Evolutionary conservation across 2,888 invertebrate species (phyloP).

Genomic region (Amphipoea oculea): DNA sequence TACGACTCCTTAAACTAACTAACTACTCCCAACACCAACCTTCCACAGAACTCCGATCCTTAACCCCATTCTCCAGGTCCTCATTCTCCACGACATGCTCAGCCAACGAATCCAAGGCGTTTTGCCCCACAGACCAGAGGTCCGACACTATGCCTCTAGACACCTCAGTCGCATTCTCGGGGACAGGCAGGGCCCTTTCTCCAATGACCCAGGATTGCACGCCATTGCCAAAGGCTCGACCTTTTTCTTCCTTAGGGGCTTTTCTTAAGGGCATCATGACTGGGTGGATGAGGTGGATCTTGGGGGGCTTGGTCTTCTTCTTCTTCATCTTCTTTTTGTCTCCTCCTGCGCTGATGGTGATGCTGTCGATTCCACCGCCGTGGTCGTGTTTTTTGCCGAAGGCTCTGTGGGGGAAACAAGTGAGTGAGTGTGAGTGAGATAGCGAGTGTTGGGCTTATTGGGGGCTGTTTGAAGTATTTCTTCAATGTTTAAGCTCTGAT

Average conservation of each 20-base stretch:
- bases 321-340: constrained; percentile 85
- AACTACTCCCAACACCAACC: constrained; percentile 80
- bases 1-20: background rate
- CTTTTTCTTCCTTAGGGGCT: constrained; percentile 80
- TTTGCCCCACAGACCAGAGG: constrained; percentile 79
- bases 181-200: constrained; percentile 55
- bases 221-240: constrained; percentile 78
- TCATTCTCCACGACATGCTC: constrained; percentile 83
- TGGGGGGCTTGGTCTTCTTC: constrained; percentile 82
- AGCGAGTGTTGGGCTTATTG: no score
- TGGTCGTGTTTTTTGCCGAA: constrained; percentile 78
- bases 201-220: constrained; percentile 85
- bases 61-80: constrained; percentile 80
- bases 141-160: constrained; percentile 76
- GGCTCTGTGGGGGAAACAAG: constrained; percentile 71
- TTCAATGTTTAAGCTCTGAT: no score
- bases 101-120: constrained; percentile 81
- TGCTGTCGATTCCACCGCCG: constrained; percentile 83
- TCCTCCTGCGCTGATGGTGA: constrained; percentile 81
- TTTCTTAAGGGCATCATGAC: constrained; percentile 76
- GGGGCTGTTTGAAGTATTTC: no score
- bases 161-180: constrained; percentile 43
- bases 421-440: no score
- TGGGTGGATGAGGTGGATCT: constrained; percentile 84
- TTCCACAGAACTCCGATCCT: constrained; percentile 82